Conservation (phyloP, 2,113 vertebrate genomes). For the Setophaga kirtlandii region DNA sequence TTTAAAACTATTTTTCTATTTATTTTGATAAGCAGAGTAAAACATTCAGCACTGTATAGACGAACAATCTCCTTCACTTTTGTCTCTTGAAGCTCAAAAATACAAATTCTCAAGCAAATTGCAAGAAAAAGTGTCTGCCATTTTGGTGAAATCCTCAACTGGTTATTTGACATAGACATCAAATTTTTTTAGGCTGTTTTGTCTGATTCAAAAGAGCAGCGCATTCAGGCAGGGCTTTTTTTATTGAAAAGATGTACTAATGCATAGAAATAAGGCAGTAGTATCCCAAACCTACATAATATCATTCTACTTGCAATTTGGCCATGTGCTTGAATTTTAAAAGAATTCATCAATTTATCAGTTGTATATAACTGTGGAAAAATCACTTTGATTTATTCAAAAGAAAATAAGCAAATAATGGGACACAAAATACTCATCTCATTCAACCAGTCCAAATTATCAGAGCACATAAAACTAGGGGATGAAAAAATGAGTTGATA, state of each 20-base stretch:
- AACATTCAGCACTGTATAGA: background rate
- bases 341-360: background rate
- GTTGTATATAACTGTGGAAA: background rate
- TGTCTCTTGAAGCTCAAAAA: background rate
- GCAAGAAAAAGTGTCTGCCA: background rate
- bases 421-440: accelerated
- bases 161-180: background rate
- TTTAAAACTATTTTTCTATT: background rate
- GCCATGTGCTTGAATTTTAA: background rate
- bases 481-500: background rate
- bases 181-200: background rate
- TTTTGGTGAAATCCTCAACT: background rate
- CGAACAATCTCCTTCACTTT: background rate
- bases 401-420: background rate
- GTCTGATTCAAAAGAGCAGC: background rate
- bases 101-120: background rate
- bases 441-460: background rate
- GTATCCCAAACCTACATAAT: background rate
- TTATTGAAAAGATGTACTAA: background rate
- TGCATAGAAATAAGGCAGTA: background rate
- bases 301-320: background rate
- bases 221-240: background rate
- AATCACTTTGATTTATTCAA: background rate
- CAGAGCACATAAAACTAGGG: background rate
- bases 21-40: background rate